phyloP scores from a whole-genome alignment of 2,888 invertebrate genomes.

The Elysia crispata region DNA sequence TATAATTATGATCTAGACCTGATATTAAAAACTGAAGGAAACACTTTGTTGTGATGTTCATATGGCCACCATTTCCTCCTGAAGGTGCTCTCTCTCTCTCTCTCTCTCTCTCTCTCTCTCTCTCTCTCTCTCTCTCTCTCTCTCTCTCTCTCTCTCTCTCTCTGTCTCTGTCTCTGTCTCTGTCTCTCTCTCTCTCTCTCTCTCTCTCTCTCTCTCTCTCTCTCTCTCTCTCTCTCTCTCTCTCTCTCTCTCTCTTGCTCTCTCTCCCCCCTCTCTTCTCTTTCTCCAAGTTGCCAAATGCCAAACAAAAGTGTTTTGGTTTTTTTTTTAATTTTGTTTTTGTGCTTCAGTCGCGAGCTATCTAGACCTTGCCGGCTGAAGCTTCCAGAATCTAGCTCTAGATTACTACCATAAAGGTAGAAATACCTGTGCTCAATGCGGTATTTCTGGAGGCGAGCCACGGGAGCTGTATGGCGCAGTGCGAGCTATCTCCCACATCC shows the following conservation, averaged over 20 bases:
- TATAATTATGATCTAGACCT: too few species aligned
- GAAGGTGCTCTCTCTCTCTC: slow-evolving; percentile 1
- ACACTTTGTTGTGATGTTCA: too few species aligned
- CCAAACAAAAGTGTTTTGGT: background rate
- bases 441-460: too few species aligned
- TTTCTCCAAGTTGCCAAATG: background rate
- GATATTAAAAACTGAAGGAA: too few species aligned
- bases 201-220: background rate
- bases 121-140: slow-evolving; percentile 27
- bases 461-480: too few species aligned
- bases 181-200: background rate
- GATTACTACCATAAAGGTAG: too few species aligned
- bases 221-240: background rate
- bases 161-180: slow-evolving; percentile 9
- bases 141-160: slow-evolving; percentile 21
- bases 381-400: background rate
- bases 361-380: background rate
- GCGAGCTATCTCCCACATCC: too few species aligned
- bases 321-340: slow-evolving; percentile 20
- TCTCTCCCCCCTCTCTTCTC: background rate
- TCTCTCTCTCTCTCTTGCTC: background rate
- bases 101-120: slow-evolving; percentile 26
- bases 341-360: background rate
- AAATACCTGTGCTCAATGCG: too few species aligned
- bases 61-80: background rate